Evolutionary conservation across 2,888 invertebrate genomes (phyloP).

Genomic region (Minunthozetes semirufus): DNA sequence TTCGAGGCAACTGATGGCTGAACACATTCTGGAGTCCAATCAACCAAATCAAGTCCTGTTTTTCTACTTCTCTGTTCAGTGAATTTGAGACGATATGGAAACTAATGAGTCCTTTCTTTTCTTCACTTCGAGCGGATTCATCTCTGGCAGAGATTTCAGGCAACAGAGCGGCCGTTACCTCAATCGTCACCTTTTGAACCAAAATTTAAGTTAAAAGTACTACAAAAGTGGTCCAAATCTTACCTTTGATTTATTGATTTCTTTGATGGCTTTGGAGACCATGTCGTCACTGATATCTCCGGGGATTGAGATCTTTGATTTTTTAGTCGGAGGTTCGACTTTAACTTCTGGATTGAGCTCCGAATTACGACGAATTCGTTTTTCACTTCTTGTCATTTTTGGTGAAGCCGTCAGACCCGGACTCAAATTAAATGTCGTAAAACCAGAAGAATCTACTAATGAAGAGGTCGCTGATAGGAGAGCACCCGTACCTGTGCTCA

Average conservation of each 20-base stretch:
- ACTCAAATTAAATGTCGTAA: conserved; percentile 61
- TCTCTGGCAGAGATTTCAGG: conserved; percentile 55
- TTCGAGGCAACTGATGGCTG: conserved; percentile 87
- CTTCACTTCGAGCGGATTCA: conserved; percentile 82
- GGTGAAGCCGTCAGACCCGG: conserved; percentile 53
- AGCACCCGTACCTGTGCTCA: conserved; percentile 2
- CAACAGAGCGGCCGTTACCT: background rate
- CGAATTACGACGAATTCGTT: background rate
- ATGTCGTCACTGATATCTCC: conserved; percentile 30
- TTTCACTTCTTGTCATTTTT: background rate
- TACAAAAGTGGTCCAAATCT: too few species aligned
- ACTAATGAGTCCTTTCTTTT: conserved; percentile 77
- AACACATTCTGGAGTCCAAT: conserved; percentile 90
- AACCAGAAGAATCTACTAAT: conserved; percentile 53
- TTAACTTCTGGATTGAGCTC: background rate
- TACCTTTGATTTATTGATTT: conserved; percentile 14
- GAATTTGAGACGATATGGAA: conserved; percentile 93
- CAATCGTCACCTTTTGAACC: too few species aligned
- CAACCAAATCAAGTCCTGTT: conserved; percentile 87
- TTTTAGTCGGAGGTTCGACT: conserved; percentile 16
- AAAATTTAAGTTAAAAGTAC: too few species aligned
- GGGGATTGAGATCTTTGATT: conserved; percentile 10
- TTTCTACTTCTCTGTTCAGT: conserved; percentile 72
- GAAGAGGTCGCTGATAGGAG: conserved; percentile 44
- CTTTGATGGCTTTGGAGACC: conserved; percentile 7